Conservation (phyloP, 2,888 invertebrate genomes). For the Aradus depressus region DNA sequence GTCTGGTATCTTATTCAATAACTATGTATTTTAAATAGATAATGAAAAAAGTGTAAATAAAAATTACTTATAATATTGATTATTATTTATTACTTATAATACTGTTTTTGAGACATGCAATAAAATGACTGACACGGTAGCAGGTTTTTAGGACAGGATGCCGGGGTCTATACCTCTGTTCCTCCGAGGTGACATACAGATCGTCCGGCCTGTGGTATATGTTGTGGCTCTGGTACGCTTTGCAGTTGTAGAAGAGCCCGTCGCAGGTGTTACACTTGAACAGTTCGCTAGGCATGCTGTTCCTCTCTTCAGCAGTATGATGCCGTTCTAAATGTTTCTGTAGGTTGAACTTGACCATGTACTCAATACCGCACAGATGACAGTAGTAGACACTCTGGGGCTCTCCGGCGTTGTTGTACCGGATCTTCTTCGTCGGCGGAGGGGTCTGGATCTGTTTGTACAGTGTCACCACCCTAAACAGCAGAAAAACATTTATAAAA, state of each 20-base stretch:
- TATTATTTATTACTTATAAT: neutral
- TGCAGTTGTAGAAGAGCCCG: constrained; percentile 51
- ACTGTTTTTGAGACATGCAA: neutral
- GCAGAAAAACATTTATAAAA: constrained; percentile 16
- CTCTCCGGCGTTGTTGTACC: constrained; percentile 43
- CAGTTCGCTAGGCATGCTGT: constrained; percentile 41
- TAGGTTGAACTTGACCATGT: constrained; percentile 53
- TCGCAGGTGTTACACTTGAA: constrained; percentile 53
- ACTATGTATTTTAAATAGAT: neutral
- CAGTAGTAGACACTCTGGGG: constrained; percentile 44
- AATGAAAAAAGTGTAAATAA: neutral
- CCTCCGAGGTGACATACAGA: constrained; percentile 48
- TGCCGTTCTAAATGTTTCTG: constrained; percentile 47
- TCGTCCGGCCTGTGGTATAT: constrained; percentile 50
- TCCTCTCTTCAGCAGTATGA: constrained; percentile 44
- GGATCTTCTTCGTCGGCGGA: constrained; percentile 44
- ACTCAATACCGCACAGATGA: constrained; percentile 53
- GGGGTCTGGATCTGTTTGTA: constrained; percentile 41
- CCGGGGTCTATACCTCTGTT: constrained; percentile 36
- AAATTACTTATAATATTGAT: neutral
- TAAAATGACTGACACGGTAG: no score
- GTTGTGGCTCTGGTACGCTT: constrained; percentile 52
- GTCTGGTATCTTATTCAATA: no score
- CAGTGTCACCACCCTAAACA: constrained; percentile 38
- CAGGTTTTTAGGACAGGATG: no score